These are phyloP conservation scores for Astropecten irregularis DNA, from an alignment of 53 echinoderm and acorn worm genomes.

Conservation along the genomic window DNA sequence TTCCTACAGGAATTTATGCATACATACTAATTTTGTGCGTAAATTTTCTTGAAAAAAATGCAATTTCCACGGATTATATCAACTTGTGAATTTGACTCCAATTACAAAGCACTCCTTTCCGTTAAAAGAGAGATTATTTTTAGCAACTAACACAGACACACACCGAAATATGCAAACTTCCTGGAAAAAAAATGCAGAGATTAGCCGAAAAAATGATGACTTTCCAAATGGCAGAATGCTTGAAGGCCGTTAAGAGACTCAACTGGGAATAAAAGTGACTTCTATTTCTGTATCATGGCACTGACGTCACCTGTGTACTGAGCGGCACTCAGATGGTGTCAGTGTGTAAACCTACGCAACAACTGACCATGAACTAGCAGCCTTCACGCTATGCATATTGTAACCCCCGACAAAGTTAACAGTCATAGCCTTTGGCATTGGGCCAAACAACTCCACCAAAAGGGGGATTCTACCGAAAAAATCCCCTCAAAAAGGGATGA, in stretches of 20 bases:
- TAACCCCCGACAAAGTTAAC: constrained; percentile 11
- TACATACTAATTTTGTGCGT: too few relatives aligned
- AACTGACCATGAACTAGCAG: constrained; percentile 34
- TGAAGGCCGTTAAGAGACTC: too few relatives aligned
- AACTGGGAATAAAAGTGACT: not conserved
- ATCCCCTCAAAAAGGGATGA: not conserved
- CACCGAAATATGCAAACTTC: too few relatives aligned
- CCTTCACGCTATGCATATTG: not conserved
- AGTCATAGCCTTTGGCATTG: constrained; percentile 38
- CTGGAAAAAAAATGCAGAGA: not conserved
- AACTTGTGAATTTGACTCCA: too few relatives aligned
- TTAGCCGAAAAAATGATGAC: not conserved
- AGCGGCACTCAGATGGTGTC: constrained; percentile 55
- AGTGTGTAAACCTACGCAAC: constrained; percentile 35
- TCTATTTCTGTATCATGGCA: constrained; percentile 23
- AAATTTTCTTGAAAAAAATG: too few relatives aligned
- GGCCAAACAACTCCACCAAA: not conserved
- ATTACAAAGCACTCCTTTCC: too few relatives aligned
- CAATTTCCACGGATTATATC: too few relatives aligned
- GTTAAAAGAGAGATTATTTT: too few relatives aligned
- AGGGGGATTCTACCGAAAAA: not conserved
- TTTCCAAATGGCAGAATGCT: too few relatives aligned
- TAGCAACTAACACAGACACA: too few relatives aligned
- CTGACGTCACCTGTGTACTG: constrained; percentile 47
- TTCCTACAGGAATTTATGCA: too few relatives aligned